These are phyloP conservation scores for Subanguina moxae DNA, from an alignment of 1,140 invertebrate species.

Conservation along the genomic window DNA sequence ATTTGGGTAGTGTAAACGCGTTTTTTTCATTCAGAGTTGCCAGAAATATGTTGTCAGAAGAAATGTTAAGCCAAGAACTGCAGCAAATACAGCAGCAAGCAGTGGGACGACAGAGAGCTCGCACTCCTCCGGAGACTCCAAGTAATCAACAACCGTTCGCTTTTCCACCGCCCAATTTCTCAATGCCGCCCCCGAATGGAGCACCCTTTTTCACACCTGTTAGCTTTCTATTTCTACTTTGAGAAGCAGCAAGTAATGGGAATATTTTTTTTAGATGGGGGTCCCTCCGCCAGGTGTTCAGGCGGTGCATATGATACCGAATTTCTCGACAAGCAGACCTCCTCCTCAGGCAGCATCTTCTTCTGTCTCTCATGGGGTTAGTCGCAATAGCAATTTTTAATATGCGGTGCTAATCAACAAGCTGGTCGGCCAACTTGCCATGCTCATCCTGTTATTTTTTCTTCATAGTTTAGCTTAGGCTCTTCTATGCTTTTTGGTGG, in stretches of 20 bases:
- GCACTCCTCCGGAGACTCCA: background rate
- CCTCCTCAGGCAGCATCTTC: background rate
- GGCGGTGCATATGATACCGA: background rate
- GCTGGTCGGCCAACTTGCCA: too few relatives aligned
- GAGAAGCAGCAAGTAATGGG: background rate
- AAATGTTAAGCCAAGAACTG: constrained; percentile 3
- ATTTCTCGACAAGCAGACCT: background rate
- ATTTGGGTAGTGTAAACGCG: too few relatives aligned
- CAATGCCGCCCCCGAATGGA: constrained; percentile 28
- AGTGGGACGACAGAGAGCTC: background rate
- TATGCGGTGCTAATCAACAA: too few relatives aligned
- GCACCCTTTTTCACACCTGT: constrained; percentile 8
- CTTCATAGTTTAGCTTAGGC: too few relatives aligned
- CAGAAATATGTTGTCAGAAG: constrained; percentile 14
- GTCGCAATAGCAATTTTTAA: too few relatives aligned
- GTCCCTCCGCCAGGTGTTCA: background rate
- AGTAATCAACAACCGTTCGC: background rate
- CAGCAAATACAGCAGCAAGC: background rate
- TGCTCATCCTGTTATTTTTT: too few relatives aligned
- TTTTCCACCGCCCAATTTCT: constrained; percentile 27
- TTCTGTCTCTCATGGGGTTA: background rate
- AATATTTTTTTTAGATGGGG: background rate
- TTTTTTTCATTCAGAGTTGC: background rate
- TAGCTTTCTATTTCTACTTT: background rate
- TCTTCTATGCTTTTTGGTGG: too few relatives aligned